Evolutionary conservation across 1,140 invertebrate species (phyloP).

Genomic region (Euwallacea similis): DNA sequence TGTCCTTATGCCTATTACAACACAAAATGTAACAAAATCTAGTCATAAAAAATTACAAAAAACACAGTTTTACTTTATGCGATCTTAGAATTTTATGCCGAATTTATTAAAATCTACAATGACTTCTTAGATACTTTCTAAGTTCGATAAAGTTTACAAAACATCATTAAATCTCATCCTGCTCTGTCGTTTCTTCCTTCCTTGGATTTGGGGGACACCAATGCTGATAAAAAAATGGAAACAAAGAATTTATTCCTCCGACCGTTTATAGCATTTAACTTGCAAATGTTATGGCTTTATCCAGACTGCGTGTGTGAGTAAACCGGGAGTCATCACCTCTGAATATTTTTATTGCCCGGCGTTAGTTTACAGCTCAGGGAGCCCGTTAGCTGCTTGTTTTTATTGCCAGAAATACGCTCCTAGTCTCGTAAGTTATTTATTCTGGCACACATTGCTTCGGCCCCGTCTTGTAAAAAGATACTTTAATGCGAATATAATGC

Average conservation of each 20-base stretch:
- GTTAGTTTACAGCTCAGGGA: slow-evolving; percentile 46
- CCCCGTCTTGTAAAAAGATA: slow-evolving; percentile 27
- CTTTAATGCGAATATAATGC: slow-evolving; percentile 39
- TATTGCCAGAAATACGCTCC: slow-evolving; percentile 35
- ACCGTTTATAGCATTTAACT: slow-evolving; percentile 55
- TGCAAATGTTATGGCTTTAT: slow-evolving; percentile 56
- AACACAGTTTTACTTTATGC: too few relatives aligned
- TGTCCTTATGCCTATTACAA: too few relatives aligned
- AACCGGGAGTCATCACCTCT: slow-evolving; percentile 54
- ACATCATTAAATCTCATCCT: too few relatives aligned
- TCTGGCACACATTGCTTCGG: slow-evolving; percentile 32
- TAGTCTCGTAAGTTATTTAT: slow-evolving; percentile 36
- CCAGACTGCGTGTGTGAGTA: slow-evolving; percentile 46
- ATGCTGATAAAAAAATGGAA: slow-evolving; percentile 45
- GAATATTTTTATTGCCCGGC: slow-evolving; percentile 53
- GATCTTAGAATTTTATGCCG: too few relatives aligned
- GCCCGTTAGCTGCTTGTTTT: slow-evolving; percentile 42
- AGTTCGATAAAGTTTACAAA: too few relatives aligned
- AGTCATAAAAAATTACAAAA: too few relatives aligned
- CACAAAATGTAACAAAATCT: too few relatives aligned
- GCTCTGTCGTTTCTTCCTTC: too few relatives aligned
- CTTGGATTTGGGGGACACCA: neutral
- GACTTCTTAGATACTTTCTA: too few relatives aligned
- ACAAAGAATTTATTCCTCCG: slow-evolving; percentile 53
- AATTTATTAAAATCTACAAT: too few relatives aligned